Conservation (phyloP, 2,113 vertebrate species). For the Paradisaea rubra region DNA sequence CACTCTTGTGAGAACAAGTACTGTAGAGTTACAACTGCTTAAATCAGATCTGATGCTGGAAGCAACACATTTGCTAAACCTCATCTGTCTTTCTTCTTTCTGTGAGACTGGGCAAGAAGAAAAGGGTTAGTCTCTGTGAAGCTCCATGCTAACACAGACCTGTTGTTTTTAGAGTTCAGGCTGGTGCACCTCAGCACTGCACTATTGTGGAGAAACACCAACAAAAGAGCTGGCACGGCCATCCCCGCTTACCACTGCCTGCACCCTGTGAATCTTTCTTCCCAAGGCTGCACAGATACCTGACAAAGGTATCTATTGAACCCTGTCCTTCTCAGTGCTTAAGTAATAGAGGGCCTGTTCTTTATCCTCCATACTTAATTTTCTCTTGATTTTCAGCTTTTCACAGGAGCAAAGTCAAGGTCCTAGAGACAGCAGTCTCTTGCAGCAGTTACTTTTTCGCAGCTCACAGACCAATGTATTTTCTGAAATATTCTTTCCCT, state of each 20-base stretch:
- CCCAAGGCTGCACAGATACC: not conserved
- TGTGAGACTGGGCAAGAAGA: not conserved
- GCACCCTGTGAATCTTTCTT: not conserved
- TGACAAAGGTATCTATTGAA: not conserved
- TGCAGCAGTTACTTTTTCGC: not conserved
- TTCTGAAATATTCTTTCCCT: not conserved
- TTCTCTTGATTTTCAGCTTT: not conserved
- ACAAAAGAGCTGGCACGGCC: fast-evolving
- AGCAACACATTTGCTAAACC: not conserved
- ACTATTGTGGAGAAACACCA: not conserved
- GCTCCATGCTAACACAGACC: not conserved
- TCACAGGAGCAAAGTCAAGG: not conserved
- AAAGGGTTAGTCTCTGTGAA: not conserved
- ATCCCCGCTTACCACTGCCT: fast-evolving
- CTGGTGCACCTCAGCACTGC: not conserved
- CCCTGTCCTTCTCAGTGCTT: not conserved
- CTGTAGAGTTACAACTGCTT: not conserved
- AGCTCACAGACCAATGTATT: not conserved
- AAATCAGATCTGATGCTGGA: not conserved
- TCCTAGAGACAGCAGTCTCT: not conserved
- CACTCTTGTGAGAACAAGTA: not conserved
- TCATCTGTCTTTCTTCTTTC: not conserved
- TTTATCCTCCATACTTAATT: not conserved
- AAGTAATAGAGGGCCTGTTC: not conserved
- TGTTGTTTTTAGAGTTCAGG: not conserved